Base-by-base conservation (phyloP, 2,113 vertebrate species). In the Eublepharis macularius region DNA sequence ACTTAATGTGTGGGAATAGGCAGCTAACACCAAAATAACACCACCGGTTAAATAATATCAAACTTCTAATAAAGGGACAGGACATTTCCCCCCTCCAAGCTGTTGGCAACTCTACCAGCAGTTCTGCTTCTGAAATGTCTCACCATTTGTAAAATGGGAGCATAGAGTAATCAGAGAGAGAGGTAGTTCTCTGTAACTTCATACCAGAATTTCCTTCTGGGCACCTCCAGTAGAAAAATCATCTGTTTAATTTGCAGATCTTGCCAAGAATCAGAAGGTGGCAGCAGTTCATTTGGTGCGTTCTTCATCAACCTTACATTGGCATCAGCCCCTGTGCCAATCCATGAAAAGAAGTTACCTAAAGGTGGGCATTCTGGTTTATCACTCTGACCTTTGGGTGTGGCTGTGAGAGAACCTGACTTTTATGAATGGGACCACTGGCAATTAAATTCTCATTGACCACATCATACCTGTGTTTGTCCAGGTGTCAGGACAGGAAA, bases 241-340 rank as follows among this genome's bases (percentile, higher is more conserved):
- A 83, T 89, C 92, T 89, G 89, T 89, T 90, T 89, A 89, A 94
- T 95, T 94, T 95, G 94, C 92, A 95, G 94, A 91, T 92, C 86
- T 86, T 80, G 74, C 82, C 5, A 87, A 81, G 92, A 94, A 93
- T 94, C 93, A 92, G 94, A 94, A 94, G 95, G 92, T 95, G 92
- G 94, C 95, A 94, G 93, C 93, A 94, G 89, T 81, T 95, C 92
- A 94, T 94, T 93, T 91, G 60, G 60, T 63, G 26, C 10, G 84
- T 82, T 82, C 87, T 73, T 47, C 77, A 84, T 92, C 26, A 3
- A 9, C 60, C 60, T 63, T 90, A 88, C 76, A 82, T 86, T 19
- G 78, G 85, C 66, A 14, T 84, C 83, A 84, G 73, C 21, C 77
- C 49, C 73, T 39, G 77, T 32, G 54, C 57, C 73, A 74, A 49